Evolutionary conservation across 92 coral and sea anemone genomes (phyloP), one percentile per base, ranked within the genome.

Genomic region (Epizoanthus scotinus): DNA sequence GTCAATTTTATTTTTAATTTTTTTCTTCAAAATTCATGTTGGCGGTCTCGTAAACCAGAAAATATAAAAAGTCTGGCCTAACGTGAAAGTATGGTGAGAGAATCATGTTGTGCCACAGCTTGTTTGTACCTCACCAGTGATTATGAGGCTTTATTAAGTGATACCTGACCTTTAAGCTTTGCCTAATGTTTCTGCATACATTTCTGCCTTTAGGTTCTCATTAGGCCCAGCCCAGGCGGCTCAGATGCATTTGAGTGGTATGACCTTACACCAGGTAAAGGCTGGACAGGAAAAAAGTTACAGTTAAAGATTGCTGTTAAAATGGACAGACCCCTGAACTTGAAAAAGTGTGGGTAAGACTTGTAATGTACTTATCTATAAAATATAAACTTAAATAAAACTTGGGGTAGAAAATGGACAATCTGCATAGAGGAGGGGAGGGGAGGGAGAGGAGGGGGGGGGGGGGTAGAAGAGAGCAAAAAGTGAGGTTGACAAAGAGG

Each of bases 281-380:
- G 98, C 26, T 84, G 91, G 88, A 70, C 89, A 8, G 93, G 95
- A 15, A 91, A 88, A 0, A 93, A 91, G 68, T 70, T 95, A 21
- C 89, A 95, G 70, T 84, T 95, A 18, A 91, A 86, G 85, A 88
- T 93, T 88, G 93, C 98, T 14, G 91, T 93, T 15, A 95, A 95
- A 52, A 95, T 95, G 99, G 99, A 95, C 90, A 95, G 90, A 78
- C 99, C 99, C 21, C 84, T 89, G 59, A 95, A 95, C 86, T 84
- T 95, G 6, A 95, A 93, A 67, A 95, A 95, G 81, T 91, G 95
- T 62, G 99, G 99, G 99, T 95, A 71, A 79, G 92, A 82, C 52
- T 47, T 47, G 52, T 44, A 44, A 34, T 34, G 40, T 3, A 0
- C 40, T 34, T 34, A 34, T 31, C 36, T 1, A 1, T 4, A 1